These are phyloP conservation scores for Opisthocomus hoazin DNA, from an alignment of 2,113 vertebrate genomes.

Conservation along the genomic window DNA sequence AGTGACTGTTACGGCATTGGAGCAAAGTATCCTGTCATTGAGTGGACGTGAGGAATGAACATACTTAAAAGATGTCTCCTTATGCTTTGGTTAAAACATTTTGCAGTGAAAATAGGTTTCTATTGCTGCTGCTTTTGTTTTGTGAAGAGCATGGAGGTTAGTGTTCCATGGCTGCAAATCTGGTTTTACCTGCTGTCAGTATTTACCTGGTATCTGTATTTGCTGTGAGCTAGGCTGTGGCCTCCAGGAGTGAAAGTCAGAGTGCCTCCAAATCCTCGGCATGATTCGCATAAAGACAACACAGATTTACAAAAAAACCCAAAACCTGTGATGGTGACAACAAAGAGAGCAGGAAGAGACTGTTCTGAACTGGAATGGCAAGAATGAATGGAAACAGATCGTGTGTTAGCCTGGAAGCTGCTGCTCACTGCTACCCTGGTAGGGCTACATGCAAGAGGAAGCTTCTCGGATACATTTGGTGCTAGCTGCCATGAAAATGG, in stretches of 20 bases:
- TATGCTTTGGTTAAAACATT: background rate
- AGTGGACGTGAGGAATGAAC: background rate
- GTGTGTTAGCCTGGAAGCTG: background rate
- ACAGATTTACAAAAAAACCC: background rate
- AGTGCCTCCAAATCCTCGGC: background rate
- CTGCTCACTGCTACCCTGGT: background rate
- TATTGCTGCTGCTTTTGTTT: background rate
- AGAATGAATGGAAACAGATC: background rate
- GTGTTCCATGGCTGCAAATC: background rate
- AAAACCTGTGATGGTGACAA: fast-evolving
- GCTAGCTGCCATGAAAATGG: background rate
- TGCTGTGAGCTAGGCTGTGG: background rate
- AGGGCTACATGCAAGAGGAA: background rate
- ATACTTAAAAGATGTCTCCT: background rate
- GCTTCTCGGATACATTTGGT: background rate
- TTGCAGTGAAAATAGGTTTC: background rate
- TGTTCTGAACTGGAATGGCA: background rate
- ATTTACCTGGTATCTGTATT: background rate
- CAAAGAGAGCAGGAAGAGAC: background rate
- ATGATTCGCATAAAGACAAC: background rate
- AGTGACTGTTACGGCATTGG: background rate
- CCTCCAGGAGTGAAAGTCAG: background rate
- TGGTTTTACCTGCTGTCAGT: background rate
- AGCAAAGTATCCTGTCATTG: background rate
- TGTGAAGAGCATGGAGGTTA: background rate